Base-by-base conservation (phyloP, 35 echinoderm and acorn worm species). In the Strongylocentrotus purpuratus region DNA sequence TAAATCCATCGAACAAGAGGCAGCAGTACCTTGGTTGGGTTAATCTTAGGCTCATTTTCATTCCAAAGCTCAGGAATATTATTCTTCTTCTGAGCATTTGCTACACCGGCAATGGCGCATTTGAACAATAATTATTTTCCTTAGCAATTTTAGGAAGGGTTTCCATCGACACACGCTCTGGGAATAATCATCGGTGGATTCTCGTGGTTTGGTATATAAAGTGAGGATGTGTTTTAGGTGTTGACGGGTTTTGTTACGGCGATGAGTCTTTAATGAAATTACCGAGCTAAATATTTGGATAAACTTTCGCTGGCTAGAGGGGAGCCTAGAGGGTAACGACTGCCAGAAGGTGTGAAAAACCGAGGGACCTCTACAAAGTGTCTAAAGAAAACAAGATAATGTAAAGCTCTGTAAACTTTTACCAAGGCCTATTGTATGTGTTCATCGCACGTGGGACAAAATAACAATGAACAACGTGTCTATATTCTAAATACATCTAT, bases 1-100 rank as follows among this genome's bases (percentile, higher is more conserved):
- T 31, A 35, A 89, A 89, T 89, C 87, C 33, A 45, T 89, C 45
- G 14, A 46, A 33, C 12, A 89, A 46, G 33, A 33, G 14, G 15
- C 12, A 89, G 2, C 33, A 18, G 33, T 9, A 7, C 45, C 0
- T 4, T 3, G 0, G 45, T 45, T 18, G 87, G 87, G 33, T 46
- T 89, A 89, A 89, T 15, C 87, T 46, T 28, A 89, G 18, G 87
- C 87, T 89, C 87, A 28, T 46, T 89, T 89, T 89, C 87, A 89
- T 46, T 33, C 45, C 87, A 35, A 22, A 78, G 33, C 33, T 31
- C 4, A 89, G 87, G 87, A 89, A 46, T 89, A 45, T 89, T 35
- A 89, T 89, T 33, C 12, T 86, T 86, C 50, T 55, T 52, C 61
- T 28, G 65, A 59, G 20, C 1, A 78, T 78, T 78, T 78, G 65